Base-by-base conservation (phyloP, 2,888 invertebrate species). In the Philaethria dido region DNA sequence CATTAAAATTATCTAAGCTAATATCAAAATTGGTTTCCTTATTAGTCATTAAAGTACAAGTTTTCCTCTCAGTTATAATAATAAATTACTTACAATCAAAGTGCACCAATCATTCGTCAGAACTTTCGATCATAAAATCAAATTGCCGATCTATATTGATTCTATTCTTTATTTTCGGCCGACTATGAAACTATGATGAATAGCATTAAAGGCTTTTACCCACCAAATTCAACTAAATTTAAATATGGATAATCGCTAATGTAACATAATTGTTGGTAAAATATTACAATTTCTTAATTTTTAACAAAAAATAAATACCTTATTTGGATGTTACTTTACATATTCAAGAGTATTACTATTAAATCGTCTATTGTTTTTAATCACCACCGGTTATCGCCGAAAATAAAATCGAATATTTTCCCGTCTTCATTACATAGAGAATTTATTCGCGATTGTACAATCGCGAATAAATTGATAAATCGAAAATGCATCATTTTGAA, bases 61-160 rank as follows among this genome's bases (percentile, higher is more conserved):
- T 64, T 69, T 70, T 66, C 63, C 61, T 66, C 50, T 68, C 61
- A 52, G 61, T 44, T 48, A 64, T 69, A 62, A 66, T 69, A 66
- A 66, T 64, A 66, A 62, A 69, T 62, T 71, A 66, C 52, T 61
- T 54, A 59, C 25, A 69, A 70, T 65, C 47, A 52, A 62, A 66
- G 66, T 54, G 54, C 64, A 42, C 65, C 48, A 64, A 68, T 63
- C 61, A 55, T 64, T 64, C 55, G 55, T 66, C 62, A 68, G 67
- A 64, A 73, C 70, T 73, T 75, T 75, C 73, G 67, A 76, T 72
- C 73, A 69, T 74, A 73, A 73, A 76, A 76, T 55, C 68, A 71
- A 74, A 73, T 73, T 71, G 64, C 70, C 67, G 71, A 70, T 67
- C 71, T 69, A 69, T 73, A 76, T 72, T 74, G 74, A 74, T 73